phyloP scores from a whole-genome alignment of 1,140 invertebrate genomes.

The Habropoda laboriosa region DNA sequence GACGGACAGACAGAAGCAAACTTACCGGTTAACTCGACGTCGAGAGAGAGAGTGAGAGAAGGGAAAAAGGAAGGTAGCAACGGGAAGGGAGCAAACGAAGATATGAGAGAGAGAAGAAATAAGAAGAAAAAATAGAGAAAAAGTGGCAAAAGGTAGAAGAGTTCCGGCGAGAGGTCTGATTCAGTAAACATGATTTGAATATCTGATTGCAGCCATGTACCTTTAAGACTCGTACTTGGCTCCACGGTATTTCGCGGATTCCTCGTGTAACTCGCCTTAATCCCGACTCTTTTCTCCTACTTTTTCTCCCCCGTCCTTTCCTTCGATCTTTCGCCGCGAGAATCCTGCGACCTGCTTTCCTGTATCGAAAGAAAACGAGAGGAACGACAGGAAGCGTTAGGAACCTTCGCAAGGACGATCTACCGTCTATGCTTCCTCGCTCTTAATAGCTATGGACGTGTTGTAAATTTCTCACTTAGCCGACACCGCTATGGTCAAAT shows the following conservation, averaged over 20 bases:
- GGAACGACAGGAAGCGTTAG: background rate
- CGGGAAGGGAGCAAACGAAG: background rate
- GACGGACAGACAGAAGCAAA: slow-evolving; percentile 61
- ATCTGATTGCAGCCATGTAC: slow-evolving; percentile 69
- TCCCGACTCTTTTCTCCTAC: background rate
- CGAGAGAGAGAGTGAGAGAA: slow-evolving; percentile 21
- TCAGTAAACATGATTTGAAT: slow-evolving; percentile 78
- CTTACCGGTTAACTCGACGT: slow-evolving; percentile 63
- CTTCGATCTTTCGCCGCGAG: background rate
- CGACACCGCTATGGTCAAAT: no score
- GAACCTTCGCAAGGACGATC: no score
- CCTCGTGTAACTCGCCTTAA: slow-evolving; percentile 29
- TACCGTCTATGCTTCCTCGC: no score
- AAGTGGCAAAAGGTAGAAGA: background rate
- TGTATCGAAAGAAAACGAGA: background rate
- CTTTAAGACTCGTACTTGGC: slow-evolving; percentile 47
- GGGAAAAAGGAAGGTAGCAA: slow-evolving; percentile 26
- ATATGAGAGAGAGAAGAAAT: background rate
- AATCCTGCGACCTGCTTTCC: background rate
- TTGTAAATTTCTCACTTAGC: no score
- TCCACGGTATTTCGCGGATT: background rate
- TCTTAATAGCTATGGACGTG: no score
- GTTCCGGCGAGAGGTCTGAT: slow-evolving; percentile 54
- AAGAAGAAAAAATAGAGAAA: background rate
- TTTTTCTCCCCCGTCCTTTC: slow-evolving; percentile 14